Conservation (phyloP, 1,140 invertebrate species). For the Adelges cooleyi region DNA sequence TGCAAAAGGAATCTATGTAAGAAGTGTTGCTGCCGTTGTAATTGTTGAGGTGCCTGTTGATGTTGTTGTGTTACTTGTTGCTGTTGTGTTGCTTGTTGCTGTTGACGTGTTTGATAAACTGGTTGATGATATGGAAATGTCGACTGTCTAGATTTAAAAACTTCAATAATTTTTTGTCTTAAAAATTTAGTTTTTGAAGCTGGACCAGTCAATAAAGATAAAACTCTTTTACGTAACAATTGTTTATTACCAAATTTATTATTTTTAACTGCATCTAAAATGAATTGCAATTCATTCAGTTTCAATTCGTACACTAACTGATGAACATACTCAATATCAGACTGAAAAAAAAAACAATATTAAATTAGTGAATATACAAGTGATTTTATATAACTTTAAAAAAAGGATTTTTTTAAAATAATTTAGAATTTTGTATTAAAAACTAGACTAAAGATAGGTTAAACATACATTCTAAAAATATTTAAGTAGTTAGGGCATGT, state of each 20-base stretch:
- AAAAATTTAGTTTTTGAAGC: neutral
- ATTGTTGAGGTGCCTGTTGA: neutral
- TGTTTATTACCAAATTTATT: constrained; percentile 12
- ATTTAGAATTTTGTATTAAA: no score
- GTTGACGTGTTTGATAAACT: neutral
- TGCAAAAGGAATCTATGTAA: neutral
- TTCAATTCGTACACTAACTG: constrained; percentile 10
- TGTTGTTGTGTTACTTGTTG: no score
- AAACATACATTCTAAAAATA: no score
- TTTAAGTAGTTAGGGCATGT: no score
- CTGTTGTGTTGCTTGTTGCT: no score
- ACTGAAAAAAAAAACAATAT: neutral
- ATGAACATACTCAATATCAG: constrained; percentile 6
- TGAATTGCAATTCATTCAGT: neutral
- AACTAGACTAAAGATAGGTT: no score
- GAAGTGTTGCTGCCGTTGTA: neutral
- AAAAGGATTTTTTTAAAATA: no score
- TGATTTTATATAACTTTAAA: no score
- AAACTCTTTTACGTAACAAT: constrained; percentile 6
- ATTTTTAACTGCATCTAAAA: neutral
- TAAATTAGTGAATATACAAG: neutral
- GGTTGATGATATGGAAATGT: no score
- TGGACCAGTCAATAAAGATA: neutral
- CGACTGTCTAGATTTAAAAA: neutral
- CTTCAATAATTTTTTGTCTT: constrained; percentile 3